A percentile compares a stretch with the other conserved stretches of the same genome.
These are phyloP conservation scores for Didymodactylos carnosus DNA, from an alignment of 2,888 invertebrate species.

Conservation along the genomic window DNA sequence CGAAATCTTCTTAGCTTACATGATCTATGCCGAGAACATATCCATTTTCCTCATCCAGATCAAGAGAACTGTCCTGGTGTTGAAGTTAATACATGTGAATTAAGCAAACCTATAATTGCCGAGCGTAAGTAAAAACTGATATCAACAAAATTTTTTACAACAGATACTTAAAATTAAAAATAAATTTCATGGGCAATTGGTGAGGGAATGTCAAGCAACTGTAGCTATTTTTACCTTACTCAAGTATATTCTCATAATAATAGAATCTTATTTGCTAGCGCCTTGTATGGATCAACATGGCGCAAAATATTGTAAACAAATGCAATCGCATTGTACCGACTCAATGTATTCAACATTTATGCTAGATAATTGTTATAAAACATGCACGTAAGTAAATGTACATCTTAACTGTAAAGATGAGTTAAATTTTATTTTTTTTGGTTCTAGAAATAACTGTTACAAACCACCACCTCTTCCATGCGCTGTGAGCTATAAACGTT, in stretches of 20 bases:
- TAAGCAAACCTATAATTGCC: neutral
- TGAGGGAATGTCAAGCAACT: neutral
- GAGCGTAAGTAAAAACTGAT: neutral
- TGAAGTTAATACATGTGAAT: constrained; percentile 8
- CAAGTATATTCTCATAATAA: neutral
- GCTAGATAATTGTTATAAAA: constrained; percentile 6
- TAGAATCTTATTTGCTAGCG: neutral
- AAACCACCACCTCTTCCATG: neutral
- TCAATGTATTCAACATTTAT: constrained; percentile 1
- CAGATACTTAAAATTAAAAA: neutral
- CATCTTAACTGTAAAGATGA: neutral
- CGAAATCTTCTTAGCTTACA: constrained; percentile 6
- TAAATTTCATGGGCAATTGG: no score
- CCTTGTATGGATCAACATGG: constrained; percentile 8
- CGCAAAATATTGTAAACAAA: constrained; percentile 1
- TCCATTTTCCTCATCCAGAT: constrained; percentile 13
- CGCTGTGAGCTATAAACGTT: no score
- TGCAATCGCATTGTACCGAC: neutral
- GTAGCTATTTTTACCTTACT: neutral
- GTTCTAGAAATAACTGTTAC: neutral
- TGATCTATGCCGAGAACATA: constrained; percentile 8
- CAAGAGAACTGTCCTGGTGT: neutral
- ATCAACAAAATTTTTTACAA: no score
- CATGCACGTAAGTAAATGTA: constrained; percentile 4
- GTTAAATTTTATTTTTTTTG: no score